A percentile compares a stretch with the other conserved stretches of the same genome.
These are phyloP conservation scores for Fissipunctia ypsillon DNA, from an alignment of 2,888 invertebrate genomes.

Conservation along the genomic window DNA sequence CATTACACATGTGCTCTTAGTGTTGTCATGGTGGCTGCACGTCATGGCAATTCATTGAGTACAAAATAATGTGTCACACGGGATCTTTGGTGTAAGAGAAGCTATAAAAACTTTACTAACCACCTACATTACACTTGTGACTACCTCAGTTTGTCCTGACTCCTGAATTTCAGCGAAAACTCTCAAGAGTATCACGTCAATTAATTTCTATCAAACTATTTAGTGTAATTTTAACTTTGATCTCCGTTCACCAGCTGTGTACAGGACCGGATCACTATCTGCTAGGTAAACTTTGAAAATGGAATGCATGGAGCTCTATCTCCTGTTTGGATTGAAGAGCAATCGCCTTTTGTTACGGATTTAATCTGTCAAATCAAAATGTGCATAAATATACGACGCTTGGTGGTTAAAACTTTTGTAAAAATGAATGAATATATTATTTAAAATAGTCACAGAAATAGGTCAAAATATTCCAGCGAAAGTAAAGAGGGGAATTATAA, in stretches of 20 bases:
- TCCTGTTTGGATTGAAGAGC: neutral
- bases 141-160: neutral
- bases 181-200: slow-evolving; percentile 19
- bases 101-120: neutral
- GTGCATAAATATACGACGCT: neutral
- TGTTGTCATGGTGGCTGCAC: neutral
- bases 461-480: neutral
- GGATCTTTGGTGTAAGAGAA: neutral
- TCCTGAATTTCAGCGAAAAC: slow-evolving; percentile 23
- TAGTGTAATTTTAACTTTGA: slow-evolving; percentile 60
- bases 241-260: slow-evolving; percentile 38
- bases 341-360: neutral
- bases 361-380: too few relatives aligned
- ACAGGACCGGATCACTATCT: slow-evolving; percentile 36
- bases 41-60: neutral
- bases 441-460: neutral
- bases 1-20: neutral
- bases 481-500: neutral
- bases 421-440: neutral
- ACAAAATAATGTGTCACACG: neutral
- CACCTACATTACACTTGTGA: neutral
- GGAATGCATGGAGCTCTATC: neutral
- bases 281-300: slow-evolving; percentile 7
- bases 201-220: slow-evolving; percentile 52
- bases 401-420: neutral